Evolutionary conservation across 2,888 invertebrate species (phyloP).

Genomic region (Myopa tessellatipennis): DNA sequence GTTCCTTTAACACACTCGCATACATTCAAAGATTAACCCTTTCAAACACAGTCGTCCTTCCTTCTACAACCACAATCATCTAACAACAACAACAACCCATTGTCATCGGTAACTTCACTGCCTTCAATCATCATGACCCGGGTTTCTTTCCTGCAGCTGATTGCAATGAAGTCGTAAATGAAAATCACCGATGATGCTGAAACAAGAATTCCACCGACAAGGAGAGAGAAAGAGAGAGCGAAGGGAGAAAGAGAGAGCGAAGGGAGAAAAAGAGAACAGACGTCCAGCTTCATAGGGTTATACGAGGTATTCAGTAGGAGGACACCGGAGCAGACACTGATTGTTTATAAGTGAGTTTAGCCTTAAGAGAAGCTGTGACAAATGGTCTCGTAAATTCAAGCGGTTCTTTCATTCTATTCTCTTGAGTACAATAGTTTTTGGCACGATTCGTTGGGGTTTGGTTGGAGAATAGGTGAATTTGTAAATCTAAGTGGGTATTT

Average conservation of each 20-base stretch:
- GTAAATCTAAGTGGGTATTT: too few species aligned
- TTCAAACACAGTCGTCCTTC: background rate
- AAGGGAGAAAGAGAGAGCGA: too few species aligned
- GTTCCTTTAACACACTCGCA: background rate
- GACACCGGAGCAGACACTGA: background rate
- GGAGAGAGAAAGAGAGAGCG: too few species aligned
- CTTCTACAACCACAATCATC: background rate
- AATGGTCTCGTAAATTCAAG: constrained; percentile 5
- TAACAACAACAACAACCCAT: too few species aligned
- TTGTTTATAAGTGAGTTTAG: background rate
- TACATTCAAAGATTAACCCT: background rate
- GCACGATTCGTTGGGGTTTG: background rate
- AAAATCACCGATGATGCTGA: constrained; percentile 31
- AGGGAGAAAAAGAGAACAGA: background rate
- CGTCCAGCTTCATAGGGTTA: background rate
- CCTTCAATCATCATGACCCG: background rate
- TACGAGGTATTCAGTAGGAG: background rate
- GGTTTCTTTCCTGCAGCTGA: constrained; percentile 23
- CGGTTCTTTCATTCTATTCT: background rate
- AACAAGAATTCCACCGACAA: background rate
- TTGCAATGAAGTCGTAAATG: constrained; percentile 28
- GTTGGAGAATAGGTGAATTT: background rate
- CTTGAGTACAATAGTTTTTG: background rate
- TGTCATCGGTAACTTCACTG: background rate
- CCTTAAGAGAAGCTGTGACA: constrained; percentile 7